These are phyloP conservation scores for Craseonycteris thonglongyai DNA, from an alignment of 2,113 vertebrate species.

Conservation along the genomic window DNA sequence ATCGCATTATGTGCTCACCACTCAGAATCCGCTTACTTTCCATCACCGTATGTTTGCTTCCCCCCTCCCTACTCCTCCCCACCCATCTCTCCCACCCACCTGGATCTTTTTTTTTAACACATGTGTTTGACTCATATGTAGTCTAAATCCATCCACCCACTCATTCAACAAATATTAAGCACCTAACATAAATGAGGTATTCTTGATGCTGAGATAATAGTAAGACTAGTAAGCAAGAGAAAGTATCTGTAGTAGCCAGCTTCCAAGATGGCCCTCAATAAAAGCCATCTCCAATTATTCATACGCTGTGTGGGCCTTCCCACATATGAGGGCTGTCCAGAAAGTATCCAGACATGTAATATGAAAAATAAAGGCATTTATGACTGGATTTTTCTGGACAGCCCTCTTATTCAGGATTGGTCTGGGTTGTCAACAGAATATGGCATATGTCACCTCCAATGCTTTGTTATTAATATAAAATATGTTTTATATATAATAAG, in stretches of 20 bases:
- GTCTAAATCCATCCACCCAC: neutral
- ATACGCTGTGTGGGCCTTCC: neutral
- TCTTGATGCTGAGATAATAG: neutral
- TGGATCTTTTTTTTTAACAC: slow-evolving; percentile 22
- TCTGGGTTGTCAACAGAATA: neutral
- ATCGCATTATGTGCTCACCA: too few relatives aligned
- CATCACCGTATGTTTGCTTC: too few relatives aligned
- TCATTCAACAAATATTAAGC: slow-evolving; percentile 32
- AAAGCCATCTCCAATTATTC: neutral
- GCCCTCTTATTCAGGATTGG: neutral
- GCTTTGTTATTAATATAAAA: neutral
- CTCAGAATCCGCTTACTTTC: too few relatives aligned
- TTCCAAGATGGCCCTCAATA: neutral
- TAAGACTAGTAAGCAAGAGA: neutral
- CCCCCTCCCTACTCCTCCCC: too few relatives aligned
- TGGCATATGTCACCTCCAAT: neutral
- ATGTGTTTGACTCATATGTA: neutral
- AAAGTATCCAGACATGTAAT: too few relatives aligned
- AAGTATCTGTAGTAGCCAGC: neutral
- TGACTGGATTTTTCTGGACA: too few relatives aligned
- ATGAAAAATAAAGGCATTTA: too few relatives aligned
- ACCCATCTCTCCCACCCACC: too few relatives aligned
- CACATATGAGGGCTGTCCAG: too few relatives aligned
- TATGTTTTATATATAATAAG: neutral
- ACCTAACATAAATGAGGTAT: neutral